Percentiles rank a stretch among this genome's conserved stretches.
phyloP scores from a whole-genome alignment of 2,888 invertebrate species.

The Synergus laeviventris region DNA sequence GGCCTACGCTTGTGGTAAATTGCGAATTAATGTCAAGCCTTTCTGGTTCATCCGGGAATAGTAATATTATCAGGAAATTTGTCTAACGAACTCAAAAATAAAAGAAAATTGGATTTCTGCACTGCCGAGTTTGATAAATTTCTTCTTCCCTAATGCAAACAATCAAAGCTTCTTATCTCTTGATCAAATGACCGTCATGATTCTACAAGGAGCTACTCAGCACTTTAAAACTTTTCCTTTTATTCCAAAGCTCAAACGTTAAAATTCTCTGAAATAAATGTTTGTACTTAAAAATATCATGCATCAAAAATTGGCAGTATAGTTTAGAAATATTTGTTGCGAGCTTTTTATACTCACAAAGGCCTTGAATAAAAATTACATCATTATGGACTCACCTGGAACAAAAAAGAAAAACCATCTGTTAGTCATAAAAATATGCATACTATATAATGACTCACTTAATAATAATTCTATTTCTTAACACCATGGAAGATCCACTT shows the following conservation, averaged over 20 bases:
- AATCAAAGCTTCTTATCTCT: neutral
- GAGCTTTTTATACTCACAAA: slow-evolving; percentile 20
- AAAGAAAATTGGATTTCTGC: neutral
- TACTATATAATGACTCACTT: neutral
- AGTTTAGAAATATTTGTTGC: neutral
- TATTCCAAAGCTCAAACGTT: no score
- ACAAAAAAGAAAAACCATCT: slow-evolving; percentile 20
- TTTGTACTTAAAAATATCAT: neutral
- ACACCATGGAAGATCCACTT: neutral
- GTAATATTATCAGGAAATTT: no score
- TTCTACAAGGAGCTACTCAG: neutral
- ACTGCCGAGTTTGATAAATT: neutral
- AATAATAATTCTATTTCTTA: neutral
- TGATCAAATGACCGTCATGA: neutral
- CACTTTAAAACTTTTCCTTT: neutral
- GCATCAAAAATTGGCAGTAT: neutral
- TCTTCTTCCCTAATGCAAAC: neutral
- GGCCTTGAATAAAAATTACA: slow-evolving; percentile 22
- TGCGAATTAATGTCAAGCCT: no score
- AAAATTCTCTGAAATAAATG: no score
- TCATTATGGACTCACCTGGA: slow-evolving; percentile 35
- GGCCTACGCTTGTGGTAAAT: neutral
- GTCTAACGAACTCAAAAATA: neutral
- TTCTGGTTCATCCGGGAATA: no score
- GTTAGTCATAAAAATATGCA: slow-evolving; percentile 18